Evolutionary conservation across 2,888 invertebrate species (phyloP).

Genomic region (Saturnia pavonia): DNA sequence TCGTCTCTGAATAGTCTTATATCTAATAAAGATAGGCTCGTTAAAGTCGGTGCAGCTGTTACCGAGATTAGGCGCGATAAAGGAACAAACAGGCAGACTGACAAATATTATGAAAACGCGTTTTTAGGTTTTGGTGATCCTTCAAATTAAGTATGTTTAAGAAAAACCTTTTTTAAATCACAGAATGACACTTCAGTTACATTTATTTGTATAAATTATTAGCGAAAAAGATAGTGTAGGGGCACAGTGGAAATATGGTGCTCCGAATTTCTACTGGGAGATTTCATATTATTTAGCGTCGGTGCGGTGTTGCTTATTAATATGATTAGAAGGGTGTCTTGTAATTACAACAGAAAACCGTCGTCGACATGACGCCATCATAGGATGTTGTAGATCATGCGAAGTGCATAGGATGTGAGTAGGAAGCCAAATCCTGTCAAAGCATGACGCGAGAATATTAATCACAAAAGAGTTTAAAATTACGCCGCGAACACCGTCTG

Average conservation of each 20-base stretch:
- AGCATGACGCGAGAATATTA: conserved; percentile 1
- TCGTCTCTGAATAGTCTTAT: no score
- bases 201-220: no score
- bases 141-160: no score
- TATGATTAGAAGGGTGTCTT: background rate
- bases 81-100: no score
- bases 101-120: no score
- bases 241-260: background rate
- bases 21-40: no score
- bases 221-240: background rate
- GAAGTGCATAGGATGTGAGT: background rate
- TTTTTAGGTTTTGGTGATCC: no score
- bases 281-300: background rate
- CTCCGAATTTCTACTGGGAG: background rate
- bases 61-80: no score
- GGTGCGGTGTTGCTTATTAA: background rate
- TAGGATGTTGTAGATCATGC: background rate
- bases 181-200: no score
- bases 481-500: conserved; percentile 20
- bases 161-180: no score
- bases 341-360: background rate
- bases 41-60: no score
- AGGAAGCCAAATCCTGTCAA: conserved; percentile 6
- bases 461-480: conserved; percentile 13
- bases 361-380: background rate